Base-by-base conservation (phyloP, 2,888 invertebrate species). In the Gastracanthus pulcherrimus region DNA sequence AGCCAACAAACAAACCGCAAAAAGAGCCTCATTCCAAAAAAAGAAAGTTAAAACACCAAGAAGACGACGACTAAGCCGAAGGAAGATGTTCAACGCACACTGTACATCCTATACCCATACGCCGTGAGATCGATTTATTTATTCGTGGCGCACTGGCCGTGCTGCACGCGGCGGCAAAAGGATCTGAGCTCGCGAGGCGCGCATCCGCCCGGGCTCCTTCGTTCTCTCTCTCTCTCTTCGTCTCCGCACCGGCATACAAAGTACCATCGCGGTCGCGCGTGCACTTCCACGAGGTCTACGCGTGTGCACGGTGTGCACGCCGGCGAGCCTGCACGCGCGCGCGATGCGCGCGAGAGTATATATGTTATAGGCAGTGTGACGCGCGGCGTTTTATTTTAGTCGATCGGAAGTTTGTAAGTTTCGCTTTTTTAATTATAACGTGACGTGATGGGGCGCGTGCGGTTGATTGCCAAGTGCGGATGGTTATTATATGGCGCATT, bases 201-300 rank as follows among this genome's bases (percentile, higher is more conserved):
- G 58, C 74, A 60, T 67, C 78, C 71, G 71, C 34, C 31, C 7
- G 29, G n/a, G 55, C 38, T 19, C 16, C 60, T 26, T 2, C 23
- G 66, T 38, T 16, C 19, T 55, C 55, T 19, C 19, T n/a, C n/a
- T n/a, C n/a, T n/a, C n/a, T n/a, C 66, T 51, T 51, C 55, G 6
- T 74, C 48, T 13, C 3, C 29, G n/a, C 34, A 29, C 29, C 76
- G 58, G 76, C 64, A 81, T 76, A 80, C 70, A 62, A 80, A 80
- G 51, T 70, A 29, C 62, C 19, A 36, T 0, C 19, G 23, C 29
- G 13, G 19, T 19, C 66, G 31, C 38, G n/a, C 55, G 41, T 64
- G 29, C 64, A 38, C 41, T 51, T 29, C 31, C 9, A 41, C 38
- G 23, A 58, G 51, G 66, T 38, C 38, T 48, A 26, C 11, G 6